These are phyloP conservation scores for Kryptolebias marmoratus DNA, from an alignment of 2,113 vertebrate species.

Conservation along the genomic window DNA sequence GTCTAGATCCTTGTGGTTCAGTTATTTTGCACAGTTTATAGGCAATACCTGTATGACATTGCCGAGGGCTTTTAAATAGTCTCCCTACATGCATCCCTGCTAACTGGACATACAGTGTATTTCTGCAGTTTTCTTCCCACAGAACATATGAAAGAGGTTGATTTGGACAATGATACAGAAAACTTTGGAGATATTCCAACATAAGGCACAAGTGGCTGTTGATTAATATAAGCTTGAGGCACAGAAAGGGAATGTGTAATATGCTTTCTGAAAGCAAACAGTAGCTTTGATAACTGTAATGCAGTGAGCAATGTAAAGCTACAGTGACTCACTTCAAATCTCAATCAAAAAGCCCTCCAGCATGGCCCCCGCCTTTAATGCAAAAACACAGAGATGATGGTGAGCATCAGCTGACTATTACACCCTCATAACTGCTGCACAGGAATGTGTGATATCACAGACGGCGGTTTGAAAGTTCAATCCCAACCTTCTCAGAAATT, in stretches of 20 bases:
- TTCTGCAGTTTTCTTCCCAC: conserved; percentile 22
- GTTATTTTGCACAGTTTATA: conserved; percentile 27
- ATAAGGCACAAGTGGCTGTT: conserved; percentile 46
- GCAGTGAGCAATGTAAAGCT: conserved; percentile 46
- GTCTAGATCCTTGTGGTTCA: conserved; percentile 31
- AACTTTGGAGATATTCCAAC: conserved; percentile 53
- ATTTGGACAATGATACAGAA: conserved; percentile 36
- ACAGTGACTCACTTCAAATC: conserved; percentile 55
- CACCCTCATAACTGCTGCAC: conserved; percentile 11
- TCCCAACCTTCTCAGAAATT: conserved; percentile 27
- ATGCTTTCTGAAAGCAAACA: conserved; percentile 53
- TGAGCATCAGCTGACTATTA: conserved; percentile 37
- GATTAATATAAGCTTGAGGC: conserved; percentile 49
- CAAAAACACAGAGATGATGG: conserved; percentile 49
- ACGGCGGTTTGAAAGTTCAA: conserved; percentile 39
- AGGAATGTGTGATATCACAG: conserved; percentile 13
- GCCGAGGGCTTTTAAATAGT: conserved; percentile 64
- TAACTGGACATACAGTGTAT: conserved; percentile 29
- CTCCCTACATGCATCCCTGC: conserved; percentile 31
- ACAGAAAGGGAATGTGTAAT: conserved; percentile 45
- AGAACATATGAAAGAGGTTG: conserved; percentile 32
- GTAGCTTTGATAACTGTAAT: conserved; percentile 41
- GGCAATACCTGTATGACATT: conserved; percentile 58
- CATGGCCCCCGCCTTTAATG: conserved; percentile 41
- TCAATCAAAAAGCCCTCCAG: conserved; percentile 37